phyloP scores from a whole-genome alignment of 2,797 vertebrate genomes.

The Leucoraja ocellata region DNA sequence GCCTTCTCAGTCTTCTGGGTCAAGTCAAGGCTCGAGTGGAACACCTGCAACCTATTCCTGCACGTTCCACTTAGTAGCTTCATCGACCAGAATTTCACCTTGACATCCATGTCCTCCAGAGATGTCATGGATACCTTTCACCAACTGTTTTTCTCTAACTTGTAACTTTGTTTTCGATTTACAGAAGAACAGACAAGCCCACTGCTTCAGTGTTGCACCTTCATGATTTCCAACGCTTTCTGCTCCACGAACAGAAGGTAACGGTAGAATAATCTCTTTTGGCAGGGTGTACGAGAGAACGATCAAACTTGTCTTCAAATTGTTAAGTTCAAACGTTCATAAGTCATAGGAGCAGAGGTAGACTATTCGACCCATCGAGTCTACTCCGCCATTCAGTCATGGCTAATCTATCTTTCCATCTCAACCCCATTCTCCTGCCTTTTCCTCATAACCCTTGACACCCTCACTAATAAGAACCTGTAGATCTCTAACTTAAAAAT shows the following conservation, averaged over 20 bases:
- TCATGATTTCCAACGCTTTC: constrained; percentile 87
- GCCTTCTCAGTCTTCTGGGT: background rate
- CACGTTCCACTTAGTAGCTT: background rate
- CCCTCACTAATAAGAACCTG: too few species aligned
- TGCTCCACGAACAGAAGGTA: constrained; percentile 82
- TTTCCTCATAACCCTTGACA: too few species aligned
- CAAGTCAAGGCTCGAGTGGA: background rate
- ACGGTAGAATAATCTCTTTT: constrained; percentile 31
- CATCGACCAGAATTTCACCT: background rate
- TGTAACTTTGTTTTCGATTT: constrained; percentile 28
- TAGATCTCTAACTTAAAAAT: too few species aligned
- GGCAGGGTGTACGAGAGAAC: too few species aligned
- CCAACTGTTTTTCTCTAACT: background rate
- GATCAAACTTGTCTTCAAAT: background rate
- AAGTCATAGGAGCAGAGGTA: too few species aligned
- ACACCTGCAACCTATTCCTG: background rate
- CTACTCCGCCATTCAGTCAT: too few species aligned
- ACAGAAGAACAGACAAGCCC: constrained; percentile 80
- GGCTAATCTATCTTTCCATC: too few species aligned
- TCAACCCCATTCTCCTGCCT: too few species aligned
- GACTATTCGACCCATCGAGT: too few species aligned
- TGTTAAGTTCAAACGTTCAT: too few species aligned
- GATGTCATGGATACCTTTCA: background rate
- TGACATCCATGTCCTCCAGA: background rate
- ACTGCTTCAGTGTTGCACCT: constrained; percentile 78